Conservation (phyloP, 2,797 vertebrate genomes). For the Cygnus olor region DNA sequence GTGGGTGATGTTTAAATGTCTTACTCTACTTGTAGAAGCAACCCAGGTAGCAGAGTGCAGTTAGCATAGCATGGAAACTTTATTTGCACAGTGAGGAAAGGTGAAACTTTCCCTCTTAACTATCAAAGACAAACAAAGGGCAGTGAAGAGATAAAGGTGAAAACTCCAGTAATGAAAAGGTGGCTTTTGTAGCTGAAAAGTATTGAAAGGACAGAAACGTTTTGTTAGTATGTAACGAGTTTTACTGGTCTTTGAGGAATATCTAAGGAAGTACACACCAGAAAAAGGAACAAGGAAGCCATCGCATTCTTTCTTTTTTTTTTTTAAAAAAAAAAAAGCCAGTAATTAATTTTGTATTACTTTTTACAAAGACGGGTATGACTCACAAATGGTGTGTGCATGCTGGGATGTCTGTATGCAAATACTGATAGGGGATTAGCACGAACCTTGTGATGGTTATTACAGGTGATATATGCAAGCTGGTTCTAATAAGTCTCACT, state of each 20-base stretch:
- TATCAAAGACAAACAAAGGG: constrained; percentile 45
- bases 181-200: not conserved
- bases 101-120: constrained; percentile 16
- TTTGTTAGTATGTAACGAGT: not conserved
- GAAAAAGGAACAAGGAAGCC: not conserved
- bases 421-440: not conserved
- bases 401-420: not conserved
- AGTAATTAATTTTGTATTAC: not conserved
- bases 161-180: not conserved
- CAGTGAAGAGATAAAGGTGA: constrained; percentile 14
- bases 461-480: not conserved
- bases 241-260: not conserved
- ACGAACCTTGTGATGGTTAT: not conserved
- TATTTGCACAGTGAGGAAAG: constrained; percentile 42
- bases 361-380: not conserved
- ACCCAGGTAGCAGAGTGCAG: not conserved
- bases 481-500: not conserved
- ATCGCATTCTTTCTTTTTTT: not conserved
- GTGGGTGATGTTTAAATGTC: not conserved
- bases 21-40: not conserved
- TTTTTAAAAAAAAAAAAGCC: not conserved
- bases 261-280: not conserved
- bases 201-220: not conserved
- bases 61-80: not conserved
- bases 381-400: not conserved